Conservation (phyloP, 2,888 invertebrate genomes). For the Erannis defoliaria region DNA sequence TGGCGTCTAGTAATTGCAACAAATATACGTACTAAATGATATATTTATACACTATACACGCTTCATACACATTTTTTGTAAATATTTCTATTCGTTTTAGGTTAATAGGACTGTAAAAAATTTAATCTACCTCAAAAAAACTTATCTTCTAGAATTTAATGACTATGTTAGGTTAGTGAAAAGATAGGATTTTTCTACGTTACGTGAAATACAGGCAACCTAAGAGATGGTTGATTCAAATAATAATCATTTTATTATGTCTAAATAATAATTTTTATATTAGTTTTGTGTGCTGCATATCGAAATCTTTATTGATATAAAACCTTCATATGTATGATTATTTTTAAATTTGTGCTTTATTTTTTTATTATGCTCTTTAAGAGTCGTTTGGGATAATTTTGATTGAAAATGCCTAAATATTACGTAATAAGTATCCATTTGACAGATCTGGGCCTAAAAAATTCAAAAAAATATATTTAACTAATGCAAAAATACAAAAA, state of each 20-base stretch:
- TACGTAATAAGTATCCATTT: constrained; percentile 43
- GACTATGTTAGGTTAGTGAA: constrained; percentile 83
- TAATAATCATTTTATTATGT: constrained; percentile 24
- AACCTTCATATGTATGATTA: constrained; percentile 70
- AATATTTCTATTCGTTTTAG: constrained; percentile 83
- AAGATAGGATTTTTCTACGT: constrained; percentile 67
- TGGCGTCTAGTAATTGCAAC: constrained; percentile 68
- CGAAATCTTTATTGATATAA: constrained; percentile 74
- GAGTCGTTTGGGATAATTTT: constrained; percentile 51
- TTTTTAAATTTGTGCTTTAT: constrained; percentile 63
- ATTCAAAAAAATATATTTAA: constrained; percentile 41
- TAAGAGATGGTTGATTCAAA: constrained; percentile 62
- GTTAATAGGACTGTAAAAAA: constrained; percentile 86
- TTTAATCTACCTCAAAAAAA: constrained; percentile 86
- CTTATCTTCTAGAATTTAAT: constrained; percentile 81
- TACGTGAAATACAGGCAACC: constrained; percentile 69
- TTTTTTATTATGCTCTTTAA: constrained; percentile 60
- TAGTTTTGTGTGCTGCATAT: constrained; percentile 75
- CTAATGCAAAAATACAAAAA: constrained; percentile 49
- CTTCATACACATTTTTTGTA: constrained; percentile 77
- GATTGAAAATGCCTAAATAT: constrained; percentile 21
- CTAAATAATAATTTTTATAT: constrained; percentile 56
- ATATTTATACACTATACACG: constrained; percentile 76
- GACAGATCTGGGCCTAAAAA: constrained; percentile 63
- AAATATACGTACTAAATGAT: constrained; percentile 53